Evolutionary conservation across 2,888 invertebrate species (phyloP), one percentile per base, ranked within the genome.

Genomic region (Oscheius onirici): DNA sequence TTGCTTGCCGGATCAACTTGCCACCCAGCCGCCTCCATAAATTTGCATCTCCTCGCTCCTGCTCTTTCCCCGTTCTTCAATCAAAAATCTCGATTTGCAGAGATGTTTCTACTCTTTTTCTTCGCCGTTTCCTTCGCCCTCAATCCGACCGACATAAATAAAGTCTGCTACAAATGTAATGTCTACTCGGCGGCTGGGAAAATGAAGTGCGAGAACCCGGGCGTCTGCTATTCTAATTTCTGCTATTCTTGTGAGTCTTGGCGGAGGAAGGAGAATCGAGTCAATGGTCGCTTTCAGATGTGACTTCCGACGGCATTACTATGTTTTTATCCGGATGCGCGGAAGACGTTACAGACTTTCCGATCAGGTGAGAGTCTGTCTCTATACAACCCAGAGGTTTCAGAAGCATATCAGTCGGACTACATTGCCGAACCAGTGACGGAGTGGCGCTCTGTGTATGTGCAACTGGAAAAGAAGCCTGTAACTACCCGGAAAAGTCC

Each of bases 261-360:
- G 34, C 26, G 5, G 28, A 8, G 28, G 22, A 22, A 24, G 43
- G 44, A 43, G 13, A 17, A 10, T 40, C n/a, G n/a, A n/a, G 15
- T 17, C 5, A 49, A 11, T 10, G 24, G 43, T 22, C n/a, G 34
- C 34, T 71, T 74, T 41, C 65, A 77, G 77, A 77, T 26, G 49
- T 77, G 1, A 65, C 73, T 20, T 73, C 73, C 60, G 75, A 77
- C 46, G 77, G 75, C 13, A 69, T 73, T 2, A 72, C 77, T 0
- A 75, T 77, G 73, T 77, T 75, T 26, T 63, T 77, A 0, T 72
- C 77, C 2, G 77, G 77, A 0, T 77, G 77, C 34, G 77, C 77
- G 2, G 77, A 77, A 58, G 77, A 77, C 43, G 69, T 74, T 2
- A 70, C 77, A 0, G 77, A 77, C 43, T 77, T 70, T 52, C 54